Percentiles rank a stretch among this genome's conserved stretches.
These are phyloP conservation scores for Plodia interpunctella DNA, from an alignment of 1,140 invertebrate genomes.

Conservation along the genomic window DNA sequence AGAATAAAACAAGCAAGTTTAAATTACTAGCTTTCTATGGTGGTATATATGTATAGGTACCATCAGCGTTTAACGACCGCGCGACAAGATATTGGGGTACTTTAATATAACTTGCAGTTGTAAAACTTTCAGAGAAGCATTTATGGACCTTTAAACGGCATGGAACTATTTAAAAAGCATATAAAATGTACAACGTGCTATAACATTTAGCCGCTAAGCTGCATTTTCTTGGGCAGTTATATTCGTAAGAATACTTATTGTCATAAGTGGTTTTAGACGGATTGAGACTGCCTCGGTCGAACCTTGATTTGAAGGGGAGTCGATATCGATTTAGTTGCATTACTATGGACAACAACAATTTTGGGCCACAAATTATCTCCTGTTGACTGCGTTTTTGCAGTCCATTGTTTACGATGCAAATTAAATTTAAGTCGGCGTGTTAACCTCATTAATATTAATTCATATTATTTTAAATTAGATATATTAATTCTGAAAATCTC, in stretches of 20 bases:
- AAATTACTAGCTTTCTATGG: no score
- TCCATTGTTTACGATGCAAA: background rate
- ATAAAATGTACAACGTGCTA: no score
- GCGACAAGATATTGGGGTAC: conserved; percentile 1
- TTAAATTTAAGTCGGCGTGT: background rate
- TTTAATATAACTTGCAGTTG: background rate
- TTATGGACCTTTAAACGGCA: background rate
- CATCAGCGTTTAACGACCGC: background rate
- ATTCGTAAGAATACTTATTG: no score
- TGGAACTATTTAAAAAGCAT: background rate
- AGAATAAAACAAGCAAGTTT: no score
- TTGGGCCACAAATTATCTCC: background rate
- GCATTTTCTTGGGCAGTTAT: no score
- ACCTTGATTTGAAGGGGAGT: no score
- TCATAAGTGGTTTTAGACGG: no score
- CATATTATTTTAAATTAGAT: background rate
- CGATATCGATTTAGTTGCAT: no score
- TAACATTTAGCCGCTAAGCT: no score
- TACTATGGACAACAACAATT: no score
- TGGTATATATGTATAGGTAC: background rate
- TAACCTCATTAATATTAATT: background rate
- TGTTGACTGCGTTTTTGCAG: background rate
- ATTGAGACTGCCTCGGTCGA: no score
- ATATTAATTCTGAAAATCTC: no score
- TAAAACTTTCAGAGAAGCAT: background rate